Conservation (phyloP, 2,797 vertebrate species). For the Mormyrops boulengeri region DNA sequence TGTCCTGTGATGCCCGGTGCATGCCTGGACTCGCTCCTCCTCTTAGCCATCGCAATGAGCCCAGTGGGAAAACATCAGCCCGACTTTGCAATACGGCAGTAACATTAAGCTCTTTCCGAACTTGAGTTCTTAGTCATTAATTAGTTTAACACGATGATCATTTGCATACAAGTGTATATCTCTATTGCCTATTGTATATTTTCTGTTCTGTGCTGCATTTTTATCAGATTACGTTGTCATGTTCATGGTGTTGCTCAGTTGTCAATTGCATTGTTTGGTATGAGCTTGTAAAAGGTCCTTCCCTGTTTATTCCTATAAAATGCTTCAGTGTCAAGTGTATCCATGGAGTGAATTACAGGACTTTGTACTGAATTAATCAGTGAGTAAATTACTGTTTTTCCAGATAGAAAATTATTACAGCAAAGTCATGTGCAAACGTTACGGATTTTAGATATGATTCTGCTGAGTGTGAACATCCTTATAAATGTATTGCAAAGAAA, state of each 20-base stretch:
- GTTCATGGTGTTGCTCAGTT: not conserved
- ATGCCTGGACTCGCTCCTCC: not conserved
- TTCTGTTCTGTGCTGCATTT: not conserved
- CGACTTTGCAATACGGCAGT: not conserved
- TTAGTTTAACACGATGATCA: not conserved
- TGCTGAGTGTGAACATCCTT: not conserved
- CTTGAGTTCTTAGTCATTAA: not conserved
- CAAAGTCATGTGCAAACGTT: not conserved
- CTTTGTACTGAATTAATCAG: not conserved
- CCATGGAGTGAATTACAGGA: not conserved
- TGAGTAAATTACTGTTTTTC: not conserved
- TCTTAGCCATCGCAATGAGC: not conserved
- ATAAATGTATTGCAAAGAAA: not conserved
- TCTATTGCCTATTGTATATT: not conserved
- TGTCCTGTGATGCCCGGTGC: slow-evolving; percentile 38
- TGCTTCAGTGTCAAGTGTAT: not conserved
- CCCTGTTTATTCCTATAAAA: not conserved
- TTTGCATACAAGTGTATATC: not conserved
- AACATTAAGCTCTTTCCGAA: not conserved
- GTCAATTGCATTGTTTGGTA: not conserved
- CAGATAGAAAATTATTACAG: not conserved
- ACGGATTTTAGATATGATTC: not conserved
- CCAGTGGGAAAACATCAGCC: not conserved
- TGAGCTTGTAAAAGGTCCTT: not conserved
- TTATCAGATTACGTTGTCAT: not conserved